Base-by-base conservation (phyloP, 2,113 vertebrate species). In the Rhipidura dahli region DNA sequence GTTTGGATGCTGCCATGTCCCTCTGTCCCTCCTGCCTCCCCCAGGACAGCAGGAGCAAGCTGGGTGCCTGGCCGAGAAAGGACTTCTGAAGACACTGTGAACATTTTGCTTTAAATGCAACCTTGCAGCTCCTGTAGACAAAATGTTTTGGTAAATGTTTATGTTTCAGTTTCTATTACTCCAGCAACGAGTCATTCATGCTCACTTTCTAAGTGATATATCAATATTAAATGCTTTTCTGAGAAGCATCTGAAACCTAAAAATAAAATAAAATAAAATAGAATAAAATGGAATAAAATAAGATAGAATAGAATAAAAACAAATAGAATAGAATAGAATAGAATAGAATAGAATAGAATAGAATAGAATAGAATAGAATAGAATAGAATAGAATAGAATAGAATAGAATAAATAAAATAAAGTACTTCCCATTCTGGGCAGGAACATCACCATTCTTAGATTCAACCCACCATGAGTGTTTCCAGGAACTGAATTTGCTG, bases 21-120 rank as follows among this genome's bases (percentile, higher is more conserved):
- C 16, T n/a, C 20, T 73, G 42, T 50, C 21, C 26, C 26, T 71
- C n/a, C 19, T 91, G 82, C 12, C 2, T 79, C 7, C 33, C 44
- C 6, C 16, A 88, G 45, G 47, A 45, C 64, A 63, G 11, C 49
- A 59, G 0, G 0, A 80, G 5, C 27, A 37, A 76, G 6, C 17
- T 78, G 69, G 16, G 30, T 84, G 16, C 31, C 44, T 71, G 53
- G 24, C 33, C 82, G 31, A 51, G 72, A 75, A 78, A 71, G 30
- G 23, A 14, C 31, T 42, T 54, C 51, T 78, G 87, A 71, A 87
- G 16, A 37, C 31, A 15, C 4, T 26, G 31, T 57, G 42, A 70
- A 45, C 13, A 33, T 39, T 93, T 77, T 49, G 15, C 20, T 83
- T 91, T 73, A 63, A 83, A 63, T 4, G 1, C 15, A 73, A 13